phyloP scores from a whole-genome alignment of 2,113 vertebrate genomes.

The Cyphomyrus plagiostoma region DNA sequence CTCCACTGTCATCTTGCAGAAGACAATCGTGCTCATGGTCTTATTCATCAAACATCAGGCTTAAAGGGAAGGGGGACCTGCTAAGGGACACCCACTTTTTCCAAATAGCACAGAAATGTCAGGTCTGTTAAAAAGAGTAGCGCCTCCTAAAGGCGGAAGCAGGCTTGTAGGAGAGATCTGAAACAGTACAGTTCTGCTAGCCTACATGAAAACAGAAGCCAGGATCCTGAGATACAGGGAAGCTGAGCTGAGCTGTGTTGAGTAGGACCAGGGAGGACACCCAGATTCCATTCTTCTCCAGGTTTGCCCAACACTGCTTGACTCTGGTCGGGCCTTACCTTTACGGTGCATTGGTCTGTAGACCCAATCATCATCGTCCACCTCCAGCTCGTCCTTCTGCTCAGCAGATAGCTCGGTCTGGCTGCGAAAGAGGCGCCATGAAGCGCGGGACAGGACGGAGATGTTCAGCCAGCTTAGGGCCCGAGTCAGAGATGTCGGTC shows the following conservation, averaged over 20 bases:
- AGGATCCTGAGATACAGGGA: neutral
- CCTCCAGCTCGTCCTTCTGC: slow-evolving; percentile 43
- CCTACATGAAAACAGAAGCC: neutral
- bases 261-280: neutral
- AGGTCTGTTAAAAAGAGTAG: neutral
- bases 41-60: neutral
- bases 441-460: slow-evolving; percentile 78
- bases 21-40: neutral
- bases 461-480: slow-evolving; percentile 90
- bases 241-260: neutral
- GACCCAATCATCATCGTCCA: slow-evolving; percentile 75
- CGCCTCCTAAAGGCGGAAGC: neutral
- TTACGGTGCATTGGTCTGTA: slow-evolving; percentile 73
- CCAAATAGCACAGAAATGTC: neutral
- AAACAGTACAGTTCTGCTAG: neutral
- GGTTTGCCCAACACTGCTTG: neutral
- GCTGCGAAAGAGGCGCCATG: slow-evolving; percentile 82
- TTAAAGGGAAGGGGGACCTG: neutral
- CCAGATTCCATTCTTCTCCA: neutral
- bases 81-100: neutral
- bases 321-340: slow-evolving; percentile 64
- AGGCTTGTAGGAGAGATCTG: neutral
- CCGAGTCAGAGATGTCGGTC: slow-evolving; percentile 70
- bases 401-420: slow-evolving; percentile 72
- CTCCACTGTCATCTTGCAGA: neutral